A percentile compares a stretch with the other conserved stretches of the same genome.
Conservation (phyloP, 2,113 vertebrate genomes). For the Austrofundulus limnaeus region DNA sequence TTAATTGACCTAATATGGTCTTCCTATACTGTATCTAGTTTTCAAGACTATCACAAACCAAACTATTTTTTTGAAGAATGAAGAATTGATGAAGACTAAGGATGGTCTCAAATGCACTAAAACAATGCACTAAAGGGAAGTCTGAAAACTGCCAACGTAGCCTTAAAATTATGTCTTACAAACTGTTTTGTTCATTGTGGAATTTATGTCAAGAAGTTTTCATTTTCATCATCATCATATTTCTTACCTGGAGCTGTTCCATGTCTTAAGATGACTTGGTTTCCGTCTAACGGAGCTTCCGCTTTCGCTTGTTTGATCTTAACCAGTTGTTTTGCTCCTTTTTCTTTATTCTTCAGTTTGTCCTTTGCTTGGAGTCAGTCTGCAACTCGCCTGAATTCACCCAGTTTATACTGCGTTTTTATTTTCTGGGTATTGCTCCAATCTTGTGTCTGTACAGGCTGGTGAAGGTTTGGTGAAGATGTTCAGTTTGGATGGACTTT, state of each 20-base stretch:
- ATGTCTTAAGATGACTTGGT: conserved; percentile 38
- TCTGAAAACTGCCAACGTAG: no score
- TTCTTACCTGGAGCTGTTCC: conserved; percentile 70
- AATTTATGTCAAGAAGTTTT: background rate
- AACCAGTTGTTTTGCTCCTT: background rate
- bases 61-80: no score
- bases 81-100: no score
- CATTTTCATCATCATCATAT: background rate
- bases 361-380: conserved; percentile 13
- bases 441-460: background rate
- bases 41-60: no score
- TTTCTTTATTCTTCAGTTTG: background rate
- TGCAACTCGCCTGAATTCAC: background rate
- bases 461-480: background rate
- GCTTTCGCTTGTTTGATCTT: background rate
- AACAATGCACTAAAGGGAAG: no score
- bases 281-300: background rate
- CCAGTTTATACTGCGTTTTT: conserved; percentile 59
- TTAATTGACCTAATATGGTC: no score
- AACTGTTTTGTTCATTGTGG: background rate
- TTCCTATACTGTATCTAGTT: no score
- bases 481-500: background rate
- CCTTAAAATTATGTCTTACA: conserved; percentile 3
- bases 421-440: background rate
- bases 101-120: no score